Evolutionary conservation across 2,113 vertebrate genomes (phyloP), one percentile per base, ranked within the genome.

Genomic region (Epinephelus fuscoguttatus): DNA sequence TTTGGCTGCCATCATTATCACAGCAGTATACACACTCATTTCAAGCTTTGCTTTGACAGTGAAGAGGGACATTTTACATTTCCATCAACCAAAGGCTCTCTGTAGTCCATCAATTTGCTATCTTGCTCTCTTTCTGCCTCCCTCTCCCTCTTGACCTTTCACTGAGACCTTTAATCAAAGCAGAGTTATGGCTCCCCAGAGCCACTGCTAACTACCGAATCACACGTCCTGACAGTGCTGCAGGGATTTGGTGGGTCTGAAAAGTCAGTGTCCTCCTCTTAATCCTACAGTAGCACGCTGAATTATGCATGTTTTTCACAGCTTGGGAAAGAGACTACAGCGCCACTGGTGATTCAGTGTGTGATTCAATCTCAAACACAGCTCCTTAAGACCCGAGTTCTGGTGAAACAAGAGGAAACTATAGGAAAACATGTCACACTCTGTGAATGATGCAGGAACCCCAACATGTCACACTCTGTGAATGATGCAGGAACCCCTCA

Each of bases 121-220:
- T 74, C 57, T 17, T 15, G 23, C 79, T 70, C 67, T 66, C 64
- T 79, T 19, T 37, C 69, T 37, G 66, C 18, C 70, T 73, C 64
- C 37, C 30, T 63, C 57, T 89, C 82, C 73, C 86, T 86, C 83
- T 82, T 84, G 87, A 91, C 90, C 91, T 93, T 92, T 92, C 61
- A 45, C 27, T 47, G 82, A 72, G 81, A 82, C 91, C 82, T 91
- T 89, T 92, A 90, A 90, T 93, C 83, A 83, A 83, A 90, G 89
- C 62, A 15, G 63, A 84, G 75, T 75, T 81, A 81, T 61, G 50
- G 55, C 85, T 88, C 87, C 86, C 82, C 25, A 15, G 68, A 75
- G 90, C 55, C 67, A 4, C 6, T 0, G 80, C 90, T 89, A 89
- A 91, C 87, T 25, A 88, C 13, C 14, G 2, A 56, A 81, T 87